These are phyloP conservation scores for Lepidocyrtoides sp. DNA, from an alignment of 2,888 invertebrate genomes.

Conservation along the genomic window DNA sequence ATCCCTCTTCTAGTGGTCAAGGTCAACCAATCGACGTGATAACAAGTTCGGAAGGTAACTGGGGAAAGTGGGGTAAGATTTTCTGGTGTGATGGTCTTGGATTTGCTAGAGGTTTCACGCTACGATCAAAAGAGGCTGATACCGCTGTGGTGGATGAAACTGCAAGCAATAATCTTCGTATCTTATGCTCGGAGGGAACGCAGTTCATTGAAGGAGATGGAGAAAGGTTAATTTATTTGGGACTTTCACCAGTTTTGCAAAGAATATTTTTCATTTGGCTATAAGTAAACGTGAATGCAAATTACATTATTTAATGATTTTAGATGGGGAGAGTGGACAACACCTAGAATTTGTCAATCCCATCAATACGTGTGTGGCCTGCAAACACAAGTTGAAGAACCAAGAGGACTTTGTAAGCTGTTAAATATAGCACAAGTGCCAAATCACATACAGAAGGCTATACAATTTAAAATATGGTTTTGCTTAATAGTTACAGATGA, in stretches of 20 bases:
- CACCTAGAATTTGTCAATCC: slow-evolving; percentile 74
- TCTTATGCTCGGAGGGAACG: slow-evolving; percentile 78
- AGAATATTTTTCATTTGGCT: background rate
- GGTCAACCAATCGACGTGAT: slow-evolving; percentile 57
- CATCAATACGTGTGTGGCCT: slow-evolving; percentile 83
- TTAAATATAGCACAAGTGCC: background rate
- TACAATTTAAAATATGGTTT: slow-evolving; percentile 14
- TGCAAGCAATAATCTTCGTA: slow-evolving; percentile 82
- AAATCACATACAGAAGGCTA: background rate
- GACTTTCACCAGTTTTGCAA: background rate
- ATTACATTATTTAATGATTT: background rate
- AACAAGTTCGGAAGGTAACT: slow-evolving; percentile 80
- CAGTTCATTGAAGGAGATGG: slow-evolving; percentile 80
- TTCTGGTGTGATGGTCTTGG: slow-evolving; percentile 80
- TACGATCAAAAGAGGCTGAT: slow-evolving; percentile 68
- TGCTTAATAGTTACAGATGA: slow-evolving; percentile 79
- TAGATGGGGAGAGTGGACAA: slow-evolving; percentile 81
- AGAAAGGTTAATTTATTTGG: slow-evolving; percentile 50
- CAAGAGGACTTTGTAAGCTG: slow-evolving; percentile 81
- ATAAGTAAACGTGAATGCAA: background rate
- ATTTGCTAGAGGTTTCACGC: slow-evolving; percentile 77
- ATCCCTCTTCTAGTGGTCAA: slow-evolving; percentile 27
- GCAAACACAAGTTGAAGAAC: slow-evolving; percentile 82
- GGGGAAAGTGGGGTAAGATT: slow-evolving; percentile 82
- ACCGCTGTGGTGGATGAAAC: slow-evolving; percentile 81